A percentile compares a stretch with the other conserved stretches of the same genome.
Conservation (phyloP, 2,888 invertebrate species). For the Eupeodes luniger region DNA sequence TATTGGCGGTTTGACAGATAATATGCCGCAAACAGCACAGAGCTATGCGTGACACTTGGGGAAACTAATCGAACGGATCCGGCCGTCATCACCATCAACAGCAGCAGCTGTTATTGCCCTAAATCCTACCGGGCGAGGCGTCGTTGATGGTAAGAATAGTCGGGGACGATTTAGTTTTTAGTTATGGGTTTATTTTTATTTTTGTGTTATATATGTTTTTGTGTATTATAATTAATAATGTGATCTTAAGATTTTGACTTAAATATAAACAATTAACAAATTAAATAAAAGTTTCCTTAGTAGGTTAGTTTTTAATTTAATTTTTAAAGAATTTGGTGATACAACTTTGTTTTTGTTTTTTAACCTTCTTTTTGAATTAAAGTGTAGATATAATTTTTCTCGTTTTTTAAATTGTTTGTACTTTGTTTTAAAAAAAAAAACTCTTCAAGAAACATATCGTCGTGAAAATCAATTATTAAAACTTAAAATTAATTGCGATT, state of each 20-base stretch:
- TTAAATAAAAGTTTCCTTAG: slow-evolving; percentile 48
- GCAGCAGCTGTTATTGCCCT: slow-evolving; percentile 37
- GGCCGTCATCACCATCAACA: slow-evolving; percentile 64
- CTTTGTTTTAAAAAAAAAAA: slow-evolving; percentile 1
- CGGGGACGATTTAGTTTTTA: slow-evolving; percentile 67
- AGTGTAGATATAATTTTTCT: neutral
- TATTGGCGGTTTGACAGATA: slow-evolving; percentile 78
- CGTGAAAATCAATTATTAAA: slow-evolving; percentile 60
- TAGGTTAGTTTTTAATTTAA: slow-evolving; percentile 28
- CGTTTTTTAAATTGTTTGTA: neutral
- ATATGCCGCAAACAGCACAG: slow-evolving; percentile 85
- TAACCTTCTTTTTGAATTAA: neutral
- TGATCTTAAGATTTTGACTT: slow-evolving; percentile 59
- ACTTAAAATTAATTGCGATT: neutral
- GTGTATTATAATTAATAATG: slow-evolving; percentile 17
- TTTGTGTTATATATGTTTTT: no score
- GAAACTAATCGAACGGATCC: slow-evolving; percentile 74
- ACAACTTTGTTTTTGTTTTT: slow-evolving; percentile 12
- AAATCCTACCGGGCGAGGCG: slow-evolving; percentile 6
- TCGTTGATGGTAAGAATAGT: slow-evolving; percentile 31
- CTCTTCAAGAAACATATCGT: slow-evolving; percentile 58
- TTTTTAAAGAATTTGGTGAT: slow-evolving; percentile 28
- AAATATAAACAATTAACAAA: neutral
- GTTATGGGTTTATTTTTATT: slow-evolving; percentile 37
- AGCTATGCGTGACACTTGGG: slow-evolving; percentile 86